Percentiles rank a stretch among this genome's conserved stretches.
Conservation (phyloP, 2,888 invertebrate species). For the Lithophane leautieri region DNA sequence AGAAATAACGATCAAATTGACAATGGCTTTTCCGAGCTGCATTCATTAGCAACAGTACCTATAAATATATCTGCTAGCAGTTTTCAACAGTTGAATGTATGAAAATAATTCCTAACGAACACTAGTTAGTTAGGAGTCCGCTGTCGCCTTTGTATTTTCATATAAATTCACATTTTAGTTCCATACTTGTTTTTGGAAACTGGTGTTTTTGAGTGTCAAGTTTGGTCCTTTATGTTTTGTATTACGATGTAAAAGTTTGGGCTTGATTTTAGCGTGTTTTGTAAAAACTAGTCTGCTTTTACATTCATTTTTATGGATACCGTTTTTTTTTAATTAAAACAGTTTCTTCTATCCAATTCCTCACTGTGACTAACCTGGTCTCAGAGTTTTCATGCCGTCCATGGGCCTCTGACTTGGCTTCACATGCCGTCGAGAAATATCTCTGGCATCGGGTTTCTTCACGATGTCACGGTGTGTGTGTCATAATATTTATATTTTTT, state of each 20-base stretch:
- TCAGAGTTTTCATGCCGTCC: too few relatives aligned
- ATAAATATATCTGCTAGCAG: constrained; percentile 2
- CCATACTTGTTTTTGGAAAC: constrained; percentile 36
- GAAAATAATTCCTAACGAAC: constrained; percentile 27
- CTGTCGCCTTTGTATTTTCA: constrained; percentile 6
- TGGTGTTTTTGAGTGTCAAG: constrained; percentile 33
- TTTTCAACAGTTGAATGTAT: constrained; percentile 24
- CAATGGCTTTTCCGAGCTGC: constrained; percentile 5
- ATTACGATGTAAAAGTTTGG: constrained; percentile 6
- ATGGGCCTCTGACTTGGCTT: too few relatives aligned
- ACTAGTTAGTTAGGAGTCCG: constrained; percentile 2
- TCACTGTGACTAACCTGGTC: too few relatives aligned
- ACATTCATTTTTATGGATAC: neutral
- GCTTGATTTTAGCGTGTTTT: constrained; percentile 13
- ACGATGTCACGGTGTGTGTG: too few relatives aligned
- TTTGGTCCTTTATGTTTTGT: constrained; percentile 25
- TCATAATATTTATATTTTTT: neutral
- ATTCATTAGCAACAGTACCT: constrained; percentile 23
- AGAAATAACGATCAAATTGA: neutral
- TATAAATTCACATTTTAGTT: constrained; percentile 29
- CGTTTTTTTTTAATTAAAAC: neutral
- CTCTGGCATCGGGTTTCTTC: too few relatives aligned
- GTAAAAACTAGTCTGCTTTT: neutral
- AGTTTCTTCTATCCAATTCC: neutral
- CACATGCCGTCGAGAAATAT: too few relatives aligned